A percentile compares a stretch with the other conserved stretches of the same genome.
Evolutionary conservation across 1,140 invertebrate species (phyloP).

Genomic region (Cecropterus lyciades): DNA sequence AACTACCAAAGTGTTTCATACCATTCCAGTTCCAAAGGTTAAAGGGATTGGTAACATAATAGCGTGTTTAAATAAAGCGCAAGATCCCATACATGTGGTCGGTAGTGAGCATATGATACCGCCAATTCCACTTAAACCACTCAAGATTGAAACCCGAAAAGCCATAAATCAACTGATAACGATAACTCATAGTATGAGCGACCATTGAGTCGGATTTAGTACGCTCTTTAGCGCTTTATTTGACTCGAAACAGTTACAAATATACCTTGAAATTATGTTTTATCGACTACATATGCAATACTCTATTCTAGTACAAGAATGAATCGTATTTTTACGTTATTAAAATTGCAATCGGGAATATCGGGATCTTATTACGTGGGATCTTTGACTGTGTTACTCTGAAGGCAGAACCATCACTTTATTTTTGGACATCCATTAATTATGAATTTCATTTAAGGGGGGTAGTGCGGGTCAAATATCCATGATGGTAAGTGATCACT

Average conservation of each 20-base stretch:
- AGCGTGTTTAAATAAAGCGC: not conserved
- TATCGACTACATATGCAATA: too few species aligned
- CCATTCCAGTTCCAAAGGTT: not conserved
- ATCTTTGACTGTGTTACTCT: too few species aligned
- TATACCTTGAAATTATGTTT: not conserved
- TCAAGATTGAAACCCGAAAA: constrained; percentile 30
- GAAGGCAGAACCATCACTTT: too few species aligned
- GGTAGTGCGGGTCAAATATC: too few species aligned
- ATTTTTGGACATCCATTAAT: too few species aligned
- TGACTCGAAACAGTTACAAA: not conserved
- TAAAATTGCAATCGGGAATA: too few species aligned
- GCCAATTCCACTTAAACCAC: constrained; percentile 34
- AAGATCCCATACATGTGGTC: constrained; percentile 5
- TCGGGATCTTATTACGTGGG: too few species aligned
- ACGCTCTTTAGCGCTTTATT: constrained; percentile 20
- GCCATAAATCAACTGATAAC: constrained; percentile 31
- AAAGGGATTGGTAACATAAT: not conserved
- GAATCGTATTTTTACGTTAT: too few species aligned
- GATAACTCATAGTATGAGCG: constrained; percentile 29
- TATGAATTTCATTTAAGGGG: too few species aligned
- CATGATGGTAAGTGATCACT: too few species aligned
- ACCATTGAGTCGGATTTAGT: constrained; percentile 27
- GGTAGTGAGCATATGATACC: constrained; percentile 19
- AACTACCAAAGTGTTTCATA: not conserved
- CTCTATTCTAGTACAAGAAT: too few species aligned